These are phyloP conservation scores for Mizuhopecten yessoensis DNA, from an alignment of 1,140 invertebrate genomes.

Conservation along the genomic window DNA sequence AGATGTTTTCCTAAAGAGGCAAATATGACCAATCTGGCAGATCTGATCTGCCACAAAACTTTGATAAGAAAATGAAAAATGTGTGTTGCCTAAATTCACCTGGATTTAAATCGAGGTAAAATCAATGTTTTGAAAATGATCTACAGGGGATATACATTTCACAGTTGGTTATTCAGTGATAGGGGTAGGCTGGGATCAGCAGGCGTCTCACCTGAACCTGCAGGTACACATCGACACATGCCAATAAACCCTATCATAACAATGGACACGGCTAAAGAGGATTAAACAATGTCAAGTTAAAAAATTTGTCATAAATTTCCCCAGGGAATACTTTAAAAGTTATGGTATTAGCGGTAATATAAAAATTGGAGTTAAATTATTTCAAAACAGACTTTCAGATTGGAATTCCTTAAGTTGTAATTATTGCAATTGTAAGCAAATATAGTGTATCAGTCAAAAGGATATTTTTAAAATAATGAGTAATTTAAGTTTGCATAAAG, in stretches of 20 bases:
- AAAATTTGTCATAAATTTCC: not conserved
- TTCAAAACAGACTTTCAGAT: no score
- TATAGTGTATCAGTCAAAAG: no score
- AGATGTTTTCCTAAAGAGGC: not conserved
- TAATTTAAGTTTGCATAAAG: no score
- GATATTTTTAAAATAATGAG: no score
- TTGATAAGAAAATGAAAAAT: conserved; percentile 30
- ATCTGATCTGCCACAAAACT: not conserved
- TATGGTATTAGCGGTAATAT: not conserved
- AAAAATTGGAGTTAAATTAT: no score
- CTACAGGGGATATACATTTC: not conserved
- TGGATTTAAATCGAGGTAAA: not conserved
- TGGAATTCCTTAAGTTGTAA: no score
- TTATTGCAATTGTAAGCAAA: no score
- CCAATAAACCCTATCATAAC: not conserved
- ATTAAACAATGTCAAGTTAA: not conserved
- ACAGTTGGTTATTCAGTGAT: not conserved
- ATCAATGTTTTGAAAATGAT: conserved; percentile 35
- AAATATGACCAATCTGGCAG: not conserved
- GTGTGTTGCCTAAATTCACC: conserved; percentile 2
- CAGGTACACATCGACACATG: not conserved
- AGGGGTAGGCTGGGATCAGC: not conserved
- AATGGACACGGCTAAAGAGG: not conserved
- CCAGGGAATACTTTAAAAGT: not conserved
- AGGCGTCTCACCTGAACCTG: not conserved